Evolutionary conservation across 1,140 invertebrate species (phyloP).

Genomic region (Gonatopus flavifemur): DNA sequence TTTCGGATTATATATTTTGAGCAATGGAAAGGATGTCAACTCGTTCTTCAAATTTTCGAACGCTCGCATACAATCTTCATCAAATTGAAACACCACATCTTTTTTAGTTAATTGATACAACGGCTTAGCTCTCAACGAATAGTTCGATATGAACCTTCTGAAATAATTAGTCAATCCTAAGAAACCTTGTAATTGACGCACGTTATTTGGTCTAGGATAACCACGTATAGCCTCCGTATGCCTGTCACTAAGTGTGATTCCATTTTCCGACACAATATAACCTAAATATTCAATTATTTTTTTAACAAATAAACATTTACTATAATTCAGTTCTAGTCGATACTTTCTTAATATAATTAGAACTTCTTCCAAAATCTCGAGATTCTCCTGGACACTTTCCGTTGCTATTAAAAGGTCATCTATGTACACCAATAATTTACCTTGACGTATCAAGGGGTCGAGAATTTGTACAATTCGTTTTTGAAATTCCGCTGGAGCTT

Average conservation of each 20-base stretch:
- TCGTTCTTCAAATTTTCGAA: neutral
- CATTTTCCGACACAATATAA: neutral
- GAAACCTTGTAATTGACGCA: constrained; percentile 26
- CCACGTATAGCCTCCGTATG: neutral
- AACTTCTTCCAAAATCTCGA: neutral
- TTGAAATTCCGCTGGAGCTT: neutral
- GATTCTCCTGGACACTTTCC: neutral
- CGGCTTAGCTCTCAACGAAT: neutral
- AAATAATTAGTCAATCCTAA: constrained; percentile 29
- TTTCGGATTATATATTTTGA: neutral
- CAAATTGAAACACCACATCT: neutral
- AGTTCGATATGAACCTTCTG: constrained; percentile 23
- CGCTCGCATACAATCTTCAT: neutral
- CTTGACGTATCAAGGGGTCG: neutral
- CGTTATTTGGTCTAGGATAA: neutral
- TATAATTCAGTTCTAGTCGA: neutral
- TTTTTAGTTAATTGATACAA: neutral
- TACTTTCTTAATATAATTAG: neutral
- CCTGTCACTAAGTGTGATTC: neutral
- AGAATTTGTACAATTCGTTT: neutral
- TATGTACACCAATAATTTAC: neutral
- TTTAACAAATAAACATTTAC: constrained; percentile 3
- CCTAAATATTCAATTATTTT: neutral
- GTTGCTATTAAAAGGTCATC: constrained; percentile 1
- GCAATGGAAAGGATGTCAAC: neutral